These are phyloP conservation scores for Campylomormyrus numenius DNA, from an alignment of 2,113 vertebrate genomes.

Conservation along the genomic window DNA sequence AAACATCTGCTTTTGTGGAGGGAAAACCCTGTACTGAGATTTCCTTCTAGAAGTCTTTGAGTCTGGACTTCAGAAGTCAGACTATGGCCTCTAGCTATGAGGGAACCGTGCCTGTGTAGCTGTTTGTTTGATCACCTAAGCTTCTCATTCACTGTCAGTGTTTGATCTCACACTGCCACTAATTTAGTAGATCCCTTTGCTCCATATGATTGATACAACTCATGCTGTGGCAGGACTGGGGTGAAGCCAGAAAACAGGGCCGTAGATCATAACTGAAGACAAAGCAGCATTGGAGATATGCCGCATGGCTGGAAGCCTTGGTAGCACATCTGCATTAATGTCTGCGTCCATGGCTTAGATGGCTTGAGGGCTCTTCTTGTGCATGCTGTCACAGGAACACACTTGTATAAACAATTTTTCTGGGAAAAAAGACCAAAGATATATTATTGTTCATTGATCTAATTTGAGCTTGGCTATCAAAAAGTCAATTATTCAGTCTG, in stretches of 20 bases:
- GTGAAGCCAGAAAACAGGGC: not conserved
- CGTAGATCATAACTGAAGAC: not conserved
- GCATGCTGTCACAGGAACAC: not conserved
- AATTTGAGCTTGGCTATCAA: not conserved
- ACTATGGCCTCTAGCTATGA: not conserved
- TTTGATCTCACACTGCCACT: not conserved
- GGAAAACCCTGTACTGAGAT: not conserved
- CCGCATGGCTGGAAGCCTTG: not conserved
- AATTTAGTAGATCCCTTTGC: not conserved
- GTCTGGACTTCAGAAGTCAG: not conserved
- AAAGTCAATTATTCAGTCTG: not conserved
- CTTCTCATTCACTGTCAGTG: not conserved
- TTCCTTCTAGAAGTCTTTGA: not conserved
- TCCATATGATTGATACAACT: not conserved
- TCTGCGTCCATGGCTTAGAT: not conserved
- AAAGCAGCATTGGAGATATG: not conserved
- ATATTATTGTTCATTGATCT: not conserved
- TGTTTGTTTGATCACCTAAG: not conserved
- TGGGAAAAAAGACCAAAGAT: not conserved
- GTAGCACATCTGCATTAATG: not conserved
- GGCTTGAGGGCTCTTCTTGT: not conserved
- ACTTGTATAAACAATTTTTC: not conserved
- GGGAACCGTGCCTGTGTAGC: not conserved
- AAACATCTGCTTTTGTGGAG: not conserved
- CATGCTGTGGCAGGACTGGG: not conserved